Conservation (phyloP, 2,888 invertebrate genomes). For the Seladonia tumulorum region DNA sequence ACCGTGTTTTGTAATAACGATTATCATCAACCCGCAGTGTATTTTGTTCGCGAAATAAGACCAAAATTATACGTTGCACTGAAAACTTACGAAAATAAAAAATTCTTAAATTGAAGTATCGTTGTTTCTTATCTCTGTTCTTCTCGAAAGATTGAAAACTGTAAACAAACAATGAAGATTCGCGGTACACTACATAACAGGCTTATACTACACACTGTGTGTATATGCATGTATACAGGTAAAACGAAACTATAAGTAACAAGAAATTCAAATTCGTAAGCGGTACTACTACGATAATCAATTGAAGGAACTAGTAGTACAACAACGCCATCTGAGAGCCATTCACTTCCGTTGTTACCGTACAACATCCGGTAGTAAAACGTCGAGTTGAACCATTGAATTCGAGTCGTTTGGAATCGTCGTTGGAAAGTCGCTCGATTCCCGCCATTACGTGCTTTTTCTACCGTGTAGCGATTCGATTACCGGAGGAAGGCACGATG, state of each 20-base stretch:
- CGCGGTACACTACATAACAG: not conserved
- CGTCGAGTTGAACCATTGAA: conserved; percentile 28
- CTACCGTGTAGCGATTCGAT: conserved; percentile 45
- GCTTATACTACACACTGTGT: not conserved
- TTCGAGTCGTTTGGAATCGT: conserved; percentile 21
- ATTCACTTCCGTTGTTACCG: conserved; percentile 40
- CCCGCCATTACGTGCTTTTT: conserved; percentile 78
- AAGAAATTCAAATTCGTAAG: conserved; percentile 8
- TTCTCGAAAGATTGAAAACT: not conserved
- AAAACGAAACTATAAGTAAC: not conserved
- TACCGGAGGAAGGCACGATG: conserved; percentile 72
- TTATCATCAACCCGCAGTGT: conserved; percentile 11
- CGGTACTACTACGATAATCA: conserved; percentile 35
- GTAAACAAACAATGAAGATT: not conserved
- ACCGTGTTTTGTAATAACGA: conserved; percentile 42
- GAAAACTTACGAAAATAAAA: conserved; percentile 56
- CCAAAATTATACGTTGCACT: conserved; percentile 35
- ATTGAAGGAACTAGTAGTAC: not conserved
- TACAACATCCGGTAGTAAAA: conserved; percentile 51
- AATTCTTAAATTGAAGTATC: conserved; percentile 52
- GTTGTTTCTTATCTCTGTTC: not conserved
- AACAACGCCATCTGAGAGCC: conserved; percentile 24
- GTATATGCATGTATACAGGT: not conserved
- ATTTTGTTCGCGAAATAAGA: conserved; percentile 26
- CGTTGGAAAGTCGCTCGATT: conserved; percentile 60